Base-by-base conservation (phyloP, 2,797 vertebrate genomes). In the Prunella strophiata region DNA sequence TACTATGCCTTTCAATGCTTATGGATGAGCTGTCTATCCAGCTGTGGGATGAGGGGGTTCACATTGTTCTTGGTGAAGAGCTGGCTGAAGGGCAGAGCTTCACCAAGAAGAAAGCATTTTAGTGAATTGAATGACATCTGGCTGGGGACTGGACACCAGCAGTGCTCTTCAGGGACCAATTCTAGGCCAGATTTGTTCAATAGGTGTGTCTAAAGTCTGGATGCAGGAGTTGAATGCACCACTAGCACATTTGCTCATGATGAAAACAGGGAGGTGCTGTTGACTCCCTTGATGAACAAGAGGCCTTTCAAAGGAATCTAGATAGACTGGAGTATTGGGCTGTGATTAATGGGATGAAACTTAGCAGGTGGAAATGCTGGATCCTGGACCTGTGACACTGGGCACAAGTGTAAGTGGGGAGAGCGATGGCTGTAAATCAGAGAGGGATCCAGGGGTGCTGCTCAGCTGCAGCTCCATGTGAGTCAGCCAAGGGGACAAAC, bases 161-260 rank as follows among this genome's bases (percentile, higher is more conserved):
- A 57, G 10, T 16, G 10, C 12, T 40, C 38, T 30, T 58, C 14
- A 40, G 38, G 25, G 15, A 71, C 45, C 32, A 70, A 1, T 57
- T 70, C 43, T 51, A 30, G 32, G 43, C 11, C 43, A 70, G 29
- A 11, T n/a, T 32, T 58, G 43, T 13, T 34, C 17, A 43, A 40
- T 17, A 14, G 10, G 2, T 25, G 2, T 38, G 29, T 18, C 20
- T 47, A 23, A 66, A 19, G 2, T 54, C 48, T 30, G 38, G 43
- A 70, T 13, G 11, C 19, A 82, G 55, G 32, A 57, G 50, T 7
- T 57, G 32, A 43, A 45, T 22, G 38, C 11, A 77, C 25, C 25
- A 22, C 6, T 57, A n/a, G 12, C 16, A 30, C 0, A 0, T 38
- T 15, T n/a, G n/a, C 12, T 57, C 25, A 21, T 22, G 43, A 40